Evolutionary conservation across 1,140 invertebrate genomes (phyloP), one percentile per base, ranked within the genome.

Genomic region (Drosophila ficusphila): DNA sequence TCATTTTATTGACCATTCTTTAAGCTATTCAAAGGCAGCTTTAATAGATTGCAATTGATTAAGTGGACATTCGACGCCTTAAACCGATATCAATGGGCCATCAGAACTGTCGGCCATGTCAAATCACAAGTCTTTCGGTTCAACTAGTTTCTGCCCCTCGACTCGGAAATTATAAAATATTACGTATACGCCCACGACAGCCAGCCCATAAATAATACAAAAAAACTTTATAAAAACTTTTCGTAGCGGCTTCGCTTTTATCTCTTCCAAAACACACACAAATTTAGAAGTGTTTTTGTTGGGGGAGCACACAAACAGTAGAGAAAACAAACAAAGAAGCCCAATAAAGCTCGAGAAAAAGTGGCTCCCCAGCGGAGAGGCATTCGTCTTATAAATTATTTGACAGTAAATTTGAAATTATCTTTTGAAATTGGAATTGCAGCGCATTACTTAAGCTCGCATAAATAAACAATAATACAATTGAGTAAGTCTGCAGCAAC

Each of bases 391-490:
- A 88, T 86, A 88, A 86, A 81, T 88, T 74, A 86, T 74, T 77
- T 81, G 68, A 36, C 72, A 64, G 68, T 82, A 86, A 86, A 89
- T 86, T 79, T 78, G 74, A 67, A 70, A 69, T 78, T 88, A 88
- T 88, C 82, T 85, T 79, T 76, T 60, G 42, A 61, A 88, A 78
- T 82, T 75, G 39, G 47, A 88, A 78, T 82, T 78, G 61, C 58
- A 64, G 72, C 42, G 70, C 77, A 89, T 88, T 88, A 88, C 76
- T 88, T 88, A 88, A 88, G 86, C 79, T 71, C 61, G 64, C 82
- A 88, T 88, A 88, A 88, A 88, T 88, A 88, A 88, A 78, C 77
- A 82, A 88, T 88, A 88, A 78, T 52, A 82, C 76, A 71, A 88
- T 88, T 88, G 82, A 88, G 82, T 75, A 77, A 88, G 76, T 76